Evolutionary conservation across 2,888 invertebrate genomes (phyloP), one percentile per base, ranked within the genome.

Genomic region (Diadegma fenestrale): DNA sequence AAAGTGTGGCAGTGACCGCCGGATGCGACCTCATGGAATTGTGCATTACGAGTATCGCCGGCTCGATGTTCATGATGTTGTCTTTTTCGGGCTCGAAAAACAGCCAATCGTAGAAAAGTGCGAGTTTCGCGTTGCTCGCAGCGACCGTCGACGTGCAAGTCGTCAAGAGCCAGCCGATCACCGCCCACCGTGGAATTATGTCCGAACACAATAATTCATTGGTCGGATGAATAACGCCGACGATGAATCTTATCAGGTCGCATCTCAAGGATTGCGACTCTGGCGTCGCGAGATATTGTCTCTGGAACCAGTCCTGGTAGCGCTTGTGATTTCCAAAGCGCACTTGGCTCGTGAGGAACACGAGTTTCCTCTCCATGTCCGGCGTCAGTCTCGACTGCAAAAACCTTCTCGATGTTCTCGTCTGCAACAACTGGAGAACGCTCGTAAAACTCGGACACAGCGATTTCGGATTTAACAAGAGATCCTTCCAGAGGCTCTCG

Each of bases 51-150:
- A 98, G 95, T 90, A 98, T 98, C 14, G 98, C 98, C 30, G 98
- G 98, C 94, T 98, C 98, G 89, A 98, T 98, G 94, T 98, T 98
- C 98, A 98, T 98, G 87, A 98, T 98, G 93, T 98, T 98, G 94
- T 98, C 98, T 92, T 97, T 97, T 89, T 97, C 97, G 26, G 97
- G 96, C 90, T 98, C 98, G 94, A 97, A 99, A 92, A 98, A 97
- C 63, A 98, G 94, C 98, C 98, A 99, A 94, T 99, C 99, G 94
- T 98, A 98, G 94, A 99, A 98, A 69, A 99, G 95, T 19, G 98
- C 98, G 81, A 98, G 94, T 94, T 98, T 99, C 66, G 98, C 98
- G 95, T 98, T 98, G 73, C 98, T 97, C 81, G 97, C 97, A 66
- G 98, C 98, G 48, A 98, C 97, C 92, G 96, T 97, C 64, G 98